Percentiles rank a stretch among this genome's conserved stretches.
phyloP scores from a whole-genome alignment of 2,888 invertebrate genomes.

The Acanthosepion esculentum region DNA sequence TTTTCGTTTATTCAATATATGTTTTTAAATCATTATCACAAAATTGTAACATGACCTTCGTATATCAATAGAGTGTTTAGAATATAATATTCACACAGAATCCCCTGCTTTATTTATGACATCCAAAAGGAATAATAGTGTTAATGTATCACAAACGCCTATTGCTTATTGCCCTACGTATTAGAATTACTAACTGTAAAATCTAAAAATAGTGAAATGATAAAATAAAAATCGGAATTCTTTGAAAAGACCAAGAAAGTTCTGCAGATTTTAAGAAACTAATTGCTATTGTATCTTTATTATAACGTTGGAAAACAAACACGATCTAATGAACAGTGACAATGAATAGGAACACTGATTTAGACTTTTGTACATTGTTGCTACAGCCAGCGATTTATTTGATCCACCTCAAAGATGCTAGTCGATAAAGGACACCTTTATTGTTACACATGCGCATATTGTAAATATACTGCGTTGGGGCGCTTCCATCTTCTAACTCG shows the following conservation, averaged over 20 bases:
- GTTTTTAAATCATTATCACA: not conserved
- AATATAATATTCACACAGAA: not conserved
- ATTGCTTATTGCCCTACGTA: not conserved
- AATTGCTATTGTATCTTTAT: too few species aligned
- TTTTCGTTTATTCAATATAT: not conserved
- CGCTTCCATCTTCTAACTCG: not conserved
- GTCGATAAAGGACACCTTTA: not conserved
- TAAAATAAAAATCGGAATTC: not conserved
- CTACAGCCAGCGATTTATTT: not conserved
- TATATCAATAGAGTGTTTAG: not conserved
- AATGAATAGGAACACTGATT: not conserved
- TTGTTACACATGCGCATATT: not conserved
- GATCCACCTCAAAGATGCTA: not conserved
- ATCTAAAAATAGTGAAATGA: not conserved
- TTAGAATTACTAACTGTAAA: not conserved
- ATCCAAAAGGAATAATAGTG: not conserved
- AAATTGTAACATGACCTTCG: not conserved
- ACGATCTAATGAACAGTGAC: not conserved
- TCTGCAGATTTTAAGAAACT: too few species aligned
- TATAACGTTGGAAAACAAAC: too few species aligned
- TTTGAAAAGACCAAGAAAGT: too few species aligned
- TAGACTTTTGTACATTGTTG: not conserved
- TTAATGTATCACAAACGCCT: not conserved
- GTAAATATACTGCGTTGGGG: not conserved
- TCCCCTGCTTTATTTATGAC: not conserved